phyloP scores from a whole-genome alignment of 2,888 invertebrate species.

The Heliconius charithonia region DNA sequence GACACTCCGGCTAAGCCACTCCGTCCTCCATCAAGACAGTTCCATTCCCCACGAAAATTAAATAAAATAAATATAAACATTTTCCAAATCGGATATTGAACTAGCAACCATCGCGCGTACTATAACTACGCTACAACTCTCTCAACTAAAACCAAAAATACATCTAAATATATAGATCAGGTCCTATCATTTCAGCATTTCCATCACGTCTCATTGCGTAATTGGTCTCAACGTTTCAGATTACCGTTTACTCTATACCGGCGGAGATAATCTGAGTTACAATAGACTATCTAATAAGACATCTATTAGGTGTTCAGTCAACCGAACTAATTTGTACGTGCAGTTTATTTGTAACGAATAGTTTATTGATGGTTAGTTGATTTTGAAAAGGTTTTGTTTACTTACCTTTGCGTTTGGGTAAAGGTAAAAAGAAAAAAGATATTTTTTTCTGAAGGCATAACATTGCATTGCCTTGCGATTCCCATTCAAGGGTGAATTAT shows the following conservation, averaged over 20 bases:
- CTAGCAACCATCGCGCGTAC: too few species aligned
- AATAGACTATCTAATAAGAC: constrained; percentile 29
- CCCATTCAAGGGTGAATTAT: too few species aligned
- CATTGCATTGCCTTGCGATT: too few species aligned
- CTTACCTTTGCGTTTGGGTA: background rate
- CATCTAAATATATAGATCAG: background rate
- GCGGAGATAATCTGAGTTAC: constrained; percentile 29
- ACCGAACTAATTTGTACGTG: constrained; percentile 9
- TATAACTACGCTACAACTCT: background rate
- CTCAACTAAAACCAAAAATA: background rate
- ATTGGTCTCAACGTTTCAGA: constrained; percentile 35
- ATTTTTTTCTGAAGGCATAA: too few species aligned
- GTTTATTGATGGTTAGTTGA: background rate
- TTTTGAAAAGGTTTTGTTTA: background rate
- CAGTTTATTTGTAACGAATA: constrained; percentile 2
- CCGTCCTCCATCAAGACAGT: too few species aligned
- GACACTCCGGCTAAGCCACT: too few species aligned
- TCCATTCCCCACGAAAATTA: too few species aligned
- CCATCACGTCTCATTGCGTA: constrained; percentile 29
- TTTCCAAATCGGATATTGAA: too few species aligned
- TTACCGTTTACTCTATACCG: constrained; percentile 37
- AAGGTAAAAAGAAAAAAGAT: too few species aligned
- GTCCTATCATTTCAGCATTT: constrained; percentile 8
- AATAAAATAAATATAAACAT: too few species aligned
- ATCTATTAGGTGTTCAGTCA: constrained; percentile 30